Base-by-base conservation (phyloP, 2,888 invertebrate genomes). In the Aporophyla nigra region DNA sequence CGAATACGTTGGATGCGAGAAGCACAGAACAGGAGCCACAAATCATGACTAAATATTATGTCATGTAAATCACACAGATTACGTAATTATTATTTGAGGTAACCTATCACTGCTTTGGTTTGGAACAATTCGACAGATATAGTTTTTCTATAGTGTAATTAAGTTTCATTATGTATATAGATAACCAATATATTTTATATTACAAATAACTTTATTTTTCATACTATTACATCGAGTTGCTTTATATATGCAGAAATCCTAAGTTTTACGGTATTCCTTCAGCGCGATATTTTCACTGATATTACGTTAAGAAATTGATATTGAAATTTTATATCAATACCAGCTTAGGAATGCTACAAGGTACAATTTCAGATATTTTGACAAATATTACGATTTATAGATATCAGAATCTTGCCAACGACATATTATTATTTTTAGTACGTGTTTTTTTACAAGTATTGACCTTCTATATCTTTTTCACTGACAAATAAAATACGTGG, bases 301-400 rank as follows among this genome's bases (percentile, higher is more conserved):
- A 74, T 72, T 53, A n/a, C 63, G 43, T 71, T 51, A 72, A 53
- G 59, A 71, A 79, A 73, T 83, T 77, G 71, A 74, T 82, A 85
- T 80, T 76, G 83, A 76, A 72, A 72, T 83, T 71, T 61, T 63
- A 72, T 75, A 49, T 65, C 62, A 76, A 75, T 74, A 75, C 62
- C 46, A 73, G 49, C 54, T 74, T 63, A 59, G 5, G 49, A 21
- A 51, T 66, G 51, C 59, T 40, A 68, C 49, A 74, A 71, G 54
- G 51, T 40, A 68, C 54, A 74, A 71, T 56, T 74, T 63, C 46
- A 53, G 33, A 73, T 54, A 62, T 77, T 72, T 74, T 61, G 43
- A n/a, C 69, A 73, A 62, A 74, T 73, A 83, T 62, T 24, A 70
- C 27, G 27, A 66, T 71, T 66, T 74, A 58, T 51, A 46, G 27